Base-by-base conservation (phyloP, 2,113 vertebrate species). In the Cyanoliseus patagonus region DNA sequence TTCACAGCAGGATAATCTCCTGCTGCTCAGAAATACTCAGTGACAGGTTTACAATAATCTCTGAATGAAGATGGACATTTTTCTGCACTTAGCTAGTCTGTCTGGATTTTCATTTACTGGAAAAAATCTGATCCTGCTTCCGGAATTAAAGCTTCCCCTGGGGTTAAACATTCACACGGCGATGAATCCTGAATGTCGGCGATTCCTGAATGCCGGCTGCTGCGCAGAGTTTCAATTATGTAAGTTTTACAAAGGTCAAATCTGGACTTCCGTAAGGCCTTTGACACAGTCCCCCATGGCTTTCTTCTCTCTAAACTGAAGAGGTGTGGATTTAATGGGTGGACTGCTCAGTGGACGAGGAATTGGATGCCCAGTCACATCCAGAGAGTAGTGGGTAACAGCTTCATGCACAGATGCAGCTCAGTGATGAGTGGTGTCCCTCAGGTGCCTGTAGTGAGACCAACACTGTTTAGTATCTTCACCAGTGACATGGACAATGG, bases 101-200 rank as follows among this genome's bases (percentile, higher is more conserved):
- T 70, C 83, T 87, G 89, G 86, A 89, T 82, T 91, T 95, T 61
- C 83, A 57, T 89, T 87, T 95, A 95, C 84, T 69, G 77, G 91
- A 82, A 91, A 87, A 77, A 85, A 67, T 20, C 46, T 41, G 55
- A 72, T 41, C 44, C 73, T 23, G 69, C 66, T 84, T 81, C 88
- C 8, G 1, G 83, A 95, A 82, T 82, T 24, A 82, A 39, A 86
- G 57, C 61, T 57, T 92, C 93, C 86, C 77, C 41, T 33, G 77
- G 69, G 86, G 80, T 94, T 83, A 59, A 92, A 92, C 88, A 68
- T 84, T 87, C 78, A 75, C 80, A 81, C 3, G 3, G 53, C 5
- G 70, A 47, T 7, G 6, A 37, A 51, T 92, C 78, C 81, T 28
- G 6, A 86, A 86, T 6, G 47, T 44, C 37, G 52, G 83, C 35